Conservation (phyloP, 2,888 invertebrate species). For the Diloba caeruleocephala region DNA sequence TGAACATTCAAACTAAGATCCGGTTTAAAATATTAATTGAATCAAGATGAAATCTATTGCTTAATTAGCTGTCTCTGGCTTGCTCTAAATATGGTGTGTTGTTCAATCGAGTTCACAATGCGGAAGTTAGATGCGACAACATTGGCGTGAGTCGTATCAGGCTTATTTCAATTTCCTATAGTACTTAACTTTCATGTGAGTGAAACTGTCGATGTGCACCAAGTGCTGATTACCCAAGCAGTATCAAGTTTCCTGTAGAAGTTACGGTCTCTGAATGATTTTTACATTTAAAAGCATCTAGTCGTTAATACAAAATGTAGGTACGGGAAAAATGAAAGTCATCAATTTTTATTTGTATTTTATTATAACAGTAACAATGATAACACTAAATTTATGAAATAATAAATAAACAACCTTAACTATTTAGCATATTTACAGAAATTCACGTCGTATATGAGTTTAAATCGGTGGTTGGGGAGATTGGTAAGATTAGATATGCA, state of each 20-base stretch:
- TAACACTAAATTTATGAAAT: constrained; percentile 70
- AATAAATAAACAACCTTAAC: constrained; percentile 82
- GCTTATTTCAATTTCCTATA: constrained; percentile 62
- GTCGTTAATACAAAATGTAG: constrained; percentile 1
- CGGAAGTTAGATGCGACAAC: constrained; percentile 39
- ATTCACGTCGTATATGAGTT: constrained; percentile 77
- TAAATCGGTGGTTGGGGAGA: constrained; percentile 42
- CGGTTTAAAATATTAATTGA: constrained; percentile 36
- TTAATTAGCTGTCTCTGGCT: constrained; percentile 37
- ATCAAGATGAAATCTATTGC: constrained; percentile 42
- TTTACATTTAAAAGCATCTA: constrained; percentile 42
- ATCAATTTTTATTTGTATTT: constrained; percentile 49
- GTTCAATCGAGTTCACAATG: constrained; percentile 20
- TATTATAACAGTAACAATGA: constrained; percentile 75
- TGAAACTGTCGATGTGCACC: constrained; percentile 72
- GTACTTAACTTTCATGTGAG: constrained; percentile 77
- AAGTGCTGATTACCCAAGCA: constrained; percentile 70
- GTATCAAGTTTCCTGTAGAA: constrained; percentile 67
- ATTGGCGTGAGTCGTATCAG: constrained; percentile 26
- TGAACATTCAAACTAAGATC: constrained; percentile 34
- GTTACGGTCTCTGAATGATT: constrained; percentile 56
- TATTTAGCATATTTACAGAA: constrained; percentile 80
- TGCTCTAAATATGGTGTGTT: constrained; percentile 27
- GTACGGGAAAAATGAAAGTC: constrained; percentile 40
- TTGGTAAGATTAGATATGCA: constrained; percentile 34